Evolutionary conservation across 2,797 vertebrate genomes (phyloP), one percentile per base, ranked within the genome.

Genomic region (Lophotriccus pileatus): DNA sequence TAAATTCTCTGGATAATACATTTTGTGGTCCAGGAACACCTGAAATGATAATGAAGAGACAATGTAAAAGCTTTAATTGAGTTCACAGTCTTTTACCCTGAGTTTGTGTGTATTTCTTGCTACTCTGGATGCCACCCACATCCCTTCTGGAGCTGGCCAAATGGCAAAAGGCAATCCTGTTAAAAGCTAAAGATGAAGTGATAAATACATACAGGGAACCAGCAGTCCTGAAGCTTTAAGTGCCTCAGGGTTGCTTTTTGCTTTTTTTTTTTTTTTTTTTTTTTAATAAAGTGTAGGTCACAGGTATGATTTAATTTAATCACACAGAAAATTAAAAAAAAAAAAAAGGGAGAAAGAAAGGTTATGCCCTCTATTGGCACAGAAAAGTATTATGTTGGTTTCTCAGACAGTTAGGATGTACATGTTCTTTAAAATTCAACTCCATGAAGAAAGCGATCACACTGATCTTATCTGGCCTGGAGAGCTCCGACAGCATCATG

Each of bases 401-500:
- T 87, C 52, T 55, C 24, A 36, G 34, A 22, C 44, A 66, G 32
- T 39, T 77, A 43, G 37, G 46, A 75, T 77, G 87, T 6, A 24
- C 7, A 22, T 24, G 44, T 52, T 94, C 93, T 95, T 87, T 87
- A 76, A 84, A 95, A 58, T 94, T 79, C 82, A 92, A 8, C 9
- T 5, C 15, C 2, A 1, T 4, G 6, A 5, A 90, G 59, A 91
- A 94, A 70, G 14, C 0, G 1, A 60, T 84, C 73, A 82, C 47
- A 56, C 70, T 85, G 74, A 92, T 95, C 84, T 91, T 73, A 85
- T 96, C 59, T 91, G 79, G 67, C 90, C 95, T 43, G 73, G 72
- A 90, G 89, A 95, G 25, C 68, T 95, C 56, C 1, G 18, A 78
- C 3, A 19, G 91, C 73, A 94, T 76, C 0, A 1, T 86, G 85